Evolutionary conservation across 2,888 invertebrate species (phyloP).

Genomic region (Stegana nigrithorax): DNA sequence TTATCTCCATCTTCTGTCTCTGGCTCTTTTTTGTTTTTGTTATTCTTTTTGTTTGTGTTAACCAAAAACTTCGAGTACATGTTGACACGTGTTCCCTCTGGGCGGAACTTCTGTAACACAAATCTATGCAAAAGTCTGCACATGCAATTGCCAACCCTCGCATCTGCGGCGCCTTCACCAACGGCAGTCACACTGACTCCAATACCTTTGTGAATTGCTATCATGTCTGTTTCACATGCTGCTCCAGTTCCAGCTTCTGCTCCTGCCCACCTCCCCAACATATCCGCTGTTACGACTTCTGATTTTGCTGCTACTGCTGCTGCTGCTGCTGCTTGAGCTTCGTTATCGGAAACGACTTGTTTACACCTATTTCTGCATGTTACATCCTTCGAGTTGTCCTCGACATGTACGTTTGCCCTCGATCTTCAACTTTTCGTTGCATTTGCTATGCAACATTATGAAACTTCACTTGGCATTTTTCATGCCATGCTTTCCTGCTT

Average conservation of each 20-base stretch:
- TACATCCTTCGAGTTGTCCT: slow-evolving; percentile 2
- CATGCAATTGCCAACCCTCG: slow-evolving; percentile 34
- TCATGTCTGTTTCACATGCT: background rate
- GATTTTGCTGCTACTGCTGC: background rate
- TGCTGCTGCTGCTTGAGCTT: background rate
- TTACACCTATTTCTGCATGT: slow-evolving; percentile 31
- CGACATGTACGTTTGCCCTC: background rate
- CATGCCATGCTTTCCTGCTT: background rate
- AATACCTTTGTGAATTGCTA: background rate
- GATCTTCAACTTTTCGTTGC: background rate
- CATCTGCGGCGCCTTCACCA: slow-evolving; percentile 28
- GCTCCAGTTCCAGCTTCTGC: background rate
- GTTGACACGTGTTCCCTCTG: slow-evolving; percentile 46
- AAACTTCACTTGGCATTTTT: background rate
- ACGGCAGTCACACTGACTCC: background rate
- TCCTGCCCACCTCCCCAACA: background rate
- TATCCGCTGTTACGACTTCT: background rate
- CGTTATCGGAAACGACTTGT: slow-evolving; percentile 22
- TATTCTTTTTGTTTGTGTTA: slow-evolving; percentile 24
- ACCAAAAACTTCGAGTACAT: slow-evolving; percentile 28
- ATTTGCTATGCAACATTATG: slow-evolving; percentile 1
- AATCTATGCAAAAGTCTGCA: slow-evolving; percentile 30
- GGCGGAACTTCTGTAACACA: slow-evolving; percentile 36
- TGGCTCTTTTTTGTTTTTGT: background rate
- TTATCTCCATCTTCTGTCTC: too few relatives aligned